Conservation (phyloP, 1,140 invertebrate genomes). For the Orussus abietinus region DNA sequence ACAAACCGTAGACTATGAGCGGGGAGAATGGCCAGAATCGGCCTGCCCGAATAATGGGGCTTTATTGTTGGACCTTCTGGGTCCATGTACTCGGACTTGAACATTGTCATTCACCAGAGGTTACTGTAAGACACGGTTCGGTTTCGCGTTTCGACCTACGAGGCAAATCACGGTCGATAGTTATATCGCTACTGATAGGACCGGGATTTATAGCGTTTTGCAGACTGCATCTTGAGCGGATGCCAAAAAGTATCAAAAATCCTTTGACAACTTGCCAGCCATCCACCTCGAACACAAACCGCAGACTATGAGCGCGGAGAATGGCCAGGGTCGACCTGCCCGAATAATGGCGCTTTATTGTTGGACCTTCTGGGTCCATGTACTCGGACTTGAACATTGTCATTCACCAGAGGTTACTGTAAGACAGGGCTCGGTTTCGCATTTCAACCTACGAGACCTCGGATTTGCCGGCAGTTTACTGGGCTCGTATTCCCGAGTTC, state of each 20-base stretch:
- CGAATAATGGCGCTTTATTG: conserved; percentile 38
- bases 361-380: conserved; percentile 14
- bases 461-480: too few species aligned
- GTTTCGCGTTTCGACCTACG: too few species aligned
- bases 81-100: background rate
- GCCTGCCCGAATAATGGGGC: conserved; percentile 32
- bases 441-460: too few species aligned
- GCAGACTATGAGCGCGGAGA: conserved; percentile 24
- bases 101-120: background rate
- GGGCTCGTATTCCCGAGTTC: too few species aligned
- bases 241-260: conserved; percentile 47
- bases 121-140: too few species aligned
- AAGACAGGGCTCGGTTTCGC: too few species aligned
- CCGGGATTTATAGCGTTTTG: too few species aligned
- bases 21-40: conserved; percentile 24
- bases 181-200: too few species aligned
- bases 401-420: too few species aligned
- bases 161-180: too few species aligned
- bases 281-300: conserved; percentile 26
- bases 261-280: conserved; percentile 32
- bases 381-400: background rate
- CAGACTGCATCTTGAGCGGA: conserved; percentile 33
- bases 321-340: conserved; percentile 23
- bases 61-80: conserved; percentile 27
- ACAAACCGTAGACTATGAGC: conserved; percentile 26